A percentile compares a stretch with the other conserved stretches of the same genome.
Evolutionary conservation across 2,113 vertebrate genomes (phyloP).

Genomic region (Clupea harengus): DNA sequence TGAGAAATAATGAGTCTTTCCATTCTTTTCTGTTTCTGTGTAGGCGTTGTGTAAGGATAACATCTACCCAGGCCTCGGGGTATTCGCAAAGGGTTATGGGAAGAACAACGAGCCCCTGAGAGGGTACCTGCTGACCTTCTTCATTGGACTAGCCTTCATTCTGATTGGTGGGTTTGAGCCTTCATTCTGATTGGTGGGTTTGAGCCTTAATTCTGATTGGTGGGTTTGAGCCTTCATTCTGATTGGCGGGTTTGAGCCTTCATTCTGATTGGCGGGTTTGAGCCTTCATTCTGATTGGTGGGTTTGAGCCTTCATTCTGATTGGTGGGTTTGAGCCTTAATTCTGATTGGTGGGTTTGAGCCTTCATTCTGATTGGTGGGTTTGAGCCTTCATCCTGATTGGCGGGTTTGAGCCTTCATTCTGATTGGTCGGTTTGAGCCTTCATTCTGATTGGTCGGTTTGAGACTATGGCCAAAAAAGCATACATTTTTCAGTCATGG

Average conservation of each 20-base stretch:
- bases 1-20: neutral
- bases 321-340: constrained; percentile 76
- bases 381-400: constrained; percentile 42
- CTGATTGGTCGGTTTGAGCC: constrained; percentile 81
- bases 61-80: constrained; percentile 89
- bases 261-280: no score
- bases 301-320: constrained; percentile 88
- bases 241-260: no score
- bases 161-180: constrained; percentile 81
- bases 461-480: no score
- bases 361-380: constrained; percentile 95
- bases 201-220: no score
- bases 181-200: no score
- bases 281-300: constrained; percentile 94
- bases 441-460: no score
- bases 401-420: constrained; percentile 97
- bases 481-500: no score
- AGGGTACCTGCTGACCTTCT: constrained; percentile 91
- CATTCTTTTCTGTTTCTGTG: constrained; percentile 1
- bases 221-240: no score
- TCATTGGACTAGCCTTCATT: constrained; percentile 96
- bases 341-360: no score
- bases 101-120: constrained; percentile 97
- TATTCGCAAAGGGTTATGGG: constrained; percentile 96
- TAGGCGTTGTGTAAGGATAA: constrained; percentile 96